These are phyloP conservation scores for Gambusia affinis DNA, from an alignment of 2,113 vertebrate genomes.

Conservation along the genomic window DNA sequence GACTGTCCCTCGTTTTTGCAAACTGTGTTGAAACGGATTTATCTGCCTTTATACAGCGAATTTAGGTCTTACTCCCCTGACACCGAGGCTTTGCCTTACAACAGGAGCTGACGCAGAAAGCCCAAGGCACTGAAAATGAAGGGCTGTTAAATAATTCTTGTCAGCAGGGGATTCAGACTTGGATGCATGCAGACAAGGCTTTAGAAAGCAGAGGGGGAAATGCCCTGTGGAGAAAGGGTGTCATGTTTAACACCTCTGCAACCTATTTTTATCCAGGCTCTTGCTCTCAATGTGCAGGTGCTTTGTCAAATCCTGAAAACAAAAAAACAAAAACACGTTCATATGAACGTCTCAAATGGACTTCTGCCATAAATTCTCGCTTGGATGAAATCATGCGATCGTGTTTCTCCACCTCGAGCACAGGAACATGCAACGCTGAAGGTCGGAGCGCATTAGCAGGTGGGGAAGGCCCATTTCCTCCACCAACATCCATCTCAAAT, in stretches of 20 bases:
- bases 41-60: slow-evolving; percentile 46
- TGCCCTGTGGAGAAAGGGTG: slow-evolving; percentile 35
- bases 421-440: not conserved
- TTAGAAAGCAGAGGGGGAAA: slow-evolving; percentile 42
- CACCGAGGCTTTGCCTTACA: slow-evolving; percentile 57
- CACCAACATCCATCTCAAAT: slow-evolving; percentile 4
- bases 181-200: slow-evolving; percentile 55
- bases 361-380: not conserved
- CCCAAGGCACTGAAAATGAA: slow-evolving; percentile 62
- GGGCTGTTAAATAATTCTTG: slow-evolving; percentile 66
- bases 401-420: not conserved
- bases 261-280: slow-evolving; percentile 46
- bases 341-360: not conserved
- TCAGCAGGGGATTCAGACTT: slow-evolving; percentile 51
- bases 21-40: slow-evolving; percentile 51
- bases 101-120: slow-evolving; percentile 61
- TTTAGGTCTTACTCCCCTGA: slow-evolving; percentile 58
- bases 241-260: slow-evolving; percentile 59
- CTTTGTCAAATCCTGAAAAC: slow-evolving; percentile 3
- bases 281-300: slow-evolving; percentile 29
- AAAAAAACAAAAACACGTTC: not conserved
- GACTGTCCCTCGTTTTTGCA: slow-evolving; percentile 6
- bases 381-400: not conserved
- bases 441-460: not conserved
- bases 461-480: not conserved